Evolutionary conservation across 30 jellyfish, hydroid and myxozoan species (phyloP).

Genomic region (Haliclystus octoradiatus): DNA sequence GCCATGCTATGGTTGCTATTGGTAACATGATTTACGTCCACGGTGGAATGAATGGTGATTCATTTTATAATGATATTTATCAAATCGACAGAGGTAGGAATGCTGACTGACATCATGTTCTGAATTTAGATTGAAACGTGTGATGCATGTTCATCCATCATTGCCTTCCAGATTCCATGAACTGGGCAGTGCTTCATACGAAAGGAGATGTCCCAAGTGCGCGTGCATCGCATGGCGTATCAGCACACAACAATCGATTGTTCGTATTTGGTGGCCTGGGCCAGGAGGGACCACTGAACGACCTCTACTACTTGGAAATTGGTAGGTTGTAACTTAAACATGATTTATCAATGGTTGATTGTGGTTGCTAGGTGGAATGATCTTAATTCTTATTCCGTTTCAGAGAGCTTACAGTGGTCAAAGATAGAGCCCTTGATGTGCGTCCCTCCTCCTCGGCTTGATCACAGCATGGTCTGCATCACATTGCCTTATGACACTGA

Average conservation of each 20-base stretch:
- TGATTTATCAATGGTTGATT: too few relatives aligned
- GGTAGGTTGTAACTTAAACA: background rate
- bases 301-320: constrained; percentile 15
- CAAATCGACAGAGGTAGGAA: constrained; percentile 37
- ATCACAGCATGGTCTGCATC: background rate
- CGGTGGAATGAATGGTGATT: constrained; percentile 67
- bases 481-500: too few relatives aligned
- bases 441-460: background rate
- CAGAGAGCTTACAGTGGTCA: background rate
- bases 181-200: constrained; percentile 34
- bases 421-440: background rate
- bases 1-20: constrained; percentile 36
- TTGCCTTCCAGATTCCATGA: constrained; percentile 14
- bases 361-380: too few relatives aligned
- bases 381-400: too few relatives aligned
- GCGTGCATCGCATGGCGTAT: constrained; percentile 66
- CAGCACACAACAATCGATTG: constrained; percentile 9
- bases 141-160: background rate
- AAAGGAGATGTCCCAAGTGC: constrained; percentile 42
- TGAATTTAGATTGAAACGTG: background rate
- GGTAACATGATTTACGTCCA: constrained; percentile 28
- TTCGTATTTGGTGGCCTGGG: constrained; percentile 66
- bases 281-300: constrained; percentile 41
- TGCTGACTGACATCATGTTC: too few relatives aligned
- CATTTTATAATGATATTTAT: constrained; percentile 27